These are phyloP conservation scores for Phortica okadai DNA, from an alignment of 2,888 invertebrate species.

Conservation along the genomic window DNA sequence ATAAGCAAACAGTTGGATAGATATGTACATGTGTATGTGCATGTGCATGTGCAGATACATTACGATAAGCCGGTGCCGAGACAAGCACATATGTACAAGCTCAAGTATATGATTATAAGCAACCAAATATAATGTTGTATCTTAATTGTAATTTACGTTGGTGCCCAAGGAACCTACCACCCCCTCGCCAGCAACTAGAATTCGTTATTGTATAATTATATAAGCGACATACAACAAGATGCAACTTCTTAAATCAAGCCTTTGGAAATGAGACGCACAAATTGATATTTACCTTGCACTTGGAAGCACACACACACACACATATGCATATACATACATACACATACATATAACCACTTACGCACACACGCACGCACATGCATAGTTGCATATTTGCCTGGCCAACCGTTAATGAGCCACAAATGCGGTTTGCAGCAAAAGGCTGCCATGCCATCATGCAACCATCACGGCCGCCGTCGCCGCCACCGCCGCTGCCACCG, in stretches of 20 bases:
- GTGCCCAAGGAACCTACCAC: not conserved
- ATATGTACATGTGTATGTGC: no score
- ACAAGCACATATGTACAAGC: no score
- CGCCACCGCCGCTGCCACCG: not conserved
- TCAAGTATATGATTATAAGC: no score
- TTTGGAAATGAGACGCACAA: slow-evolving; percentile 47
- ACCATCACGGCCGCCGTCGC: not conserved
- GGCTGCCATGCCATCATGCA: not conserved
- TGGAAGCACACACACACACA: not conserved
- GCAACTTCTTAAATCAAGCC: not conserved
- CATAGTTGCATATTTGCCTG: slow-evolving; percentile 48
- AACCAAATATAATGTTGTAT: no score
- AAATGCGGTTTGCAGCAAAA: slow-evolving; percentile 47
- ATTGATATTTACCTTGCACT: slow-evolving; percentile 60
- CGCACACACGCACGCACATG: slow-evolving; percentile 38
- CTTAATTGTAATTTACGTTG: not conserved
- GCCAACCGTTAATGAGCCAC: slow-evolving; percentile 70
- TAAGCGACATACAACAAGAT: no score
- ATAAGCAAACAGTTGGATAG: no score
- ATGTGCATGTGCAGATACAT: no score
- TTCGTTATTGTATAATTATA: no score
- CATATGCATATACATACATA: not conserved
- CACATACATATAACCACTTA: slow-evolving; percentile 37
- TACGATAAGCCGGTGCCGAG: no score
- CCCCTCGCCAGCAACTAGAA: not conserved